Base-by-base conservation (phyloP, 1,140 invertebrate species). In the Marisa cornuarietis region DNA sequence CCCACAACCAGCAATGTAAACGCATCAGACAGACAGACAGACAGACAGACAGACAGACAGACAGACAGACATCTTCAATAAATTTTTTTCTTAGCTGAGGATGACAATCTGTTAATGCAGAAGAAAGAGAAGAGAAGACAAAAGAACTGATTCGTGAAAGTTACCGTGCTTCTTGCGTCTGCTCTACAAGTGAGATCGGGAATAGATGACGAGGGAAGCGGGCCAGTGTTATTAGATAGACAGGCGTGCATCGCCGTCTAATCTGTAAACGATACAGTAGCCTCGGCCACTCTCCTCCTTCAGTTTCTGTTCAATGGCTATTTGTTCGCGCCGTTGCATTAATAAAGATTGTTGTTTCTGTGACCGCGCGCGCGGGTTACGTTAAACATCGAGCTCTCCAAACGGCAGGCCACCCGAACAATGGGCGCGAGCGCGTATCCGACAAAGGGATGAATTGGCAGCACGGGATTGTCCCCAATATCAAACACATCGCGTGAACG, bases 321-420 rank as follows among this genome's bases (percentile, higher is more conserved):
- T 81, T 81, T 79, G 80, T 79, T 79, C 72, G 26, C 76, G 76
- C 76, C 74, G 72, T 58, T 81, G 76, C 76, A 81, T 81, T 81
- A 81, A 78, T 78, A 80, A 78, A 79, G 77, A 81, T 68, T 71
- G 71, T 72, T 73, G 71, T 71, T 73, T 74, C 54, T 58, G 54
- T 65, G 58, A 71, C 26, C 68, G 73, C 26, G 66, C 61, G 65
- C 62, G 52, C 24, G 65, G 54, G 72, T 51, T 75, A 74, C 76
- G 78, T 81, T 81, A 81, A 78, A 79, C 78, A 81, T 75, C 80
- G 76, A 26, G 31, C 65, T 22, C 20, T 77, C 63, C 76, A 69
- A 77, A 77, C 76, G 63, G 63, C 31, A 65, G 68, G 63, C 65
- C 8, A 51, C 16, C 51, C 42, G 20, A n/a, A 77, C 76, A 77